Evolutionary conservation across 2,113 vertebrate species (phyloP).

Genomic region (Labeo rohita): DNA sequence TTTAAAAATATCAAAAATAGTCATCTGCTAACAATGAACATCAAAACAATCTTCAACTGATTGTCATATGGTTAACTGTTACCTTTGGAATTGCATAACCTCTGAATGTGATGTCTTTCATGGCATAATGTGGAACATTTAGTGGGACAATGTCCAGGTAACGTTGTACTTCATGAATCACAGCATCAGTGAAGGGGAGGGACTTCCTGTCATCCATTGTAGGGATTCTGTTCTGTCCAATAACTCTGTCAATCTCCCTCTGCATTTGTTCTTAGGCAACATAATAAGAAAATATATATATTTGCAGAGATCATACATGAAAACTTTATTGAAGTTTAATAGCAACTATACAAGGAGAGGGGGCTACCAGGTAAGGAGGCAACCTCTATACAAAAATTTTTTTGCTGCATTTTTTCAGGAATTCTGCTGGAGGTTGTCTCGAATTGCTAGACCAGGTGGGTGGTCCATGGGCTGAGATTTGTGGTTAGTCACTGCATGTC

Average conservation of each 20-base stretch:
- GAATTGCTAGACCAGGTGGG: too few relatives aligned
- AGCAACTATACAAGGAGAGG: too few relatives aligned
- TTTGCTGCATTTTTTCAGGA: too few relatives aligned
- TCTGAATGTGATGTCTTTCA: slow-evolving; percentile 67
- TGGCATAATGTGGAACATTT: slow-evolving; percentile 67
- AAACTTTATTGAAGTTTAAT: too few relatives aligned
- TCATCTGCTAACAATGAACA: background rate
- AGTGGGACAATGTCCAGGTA: slow-evolving; percentile 70
- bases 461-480: too few relatives aligned
- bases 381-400: too few relatives aligned
- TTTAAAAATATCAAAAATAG: background rate
- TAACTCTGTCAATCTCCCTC: slow-evolving; percentile 80
- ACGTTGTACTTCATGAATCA: slow-evolving; percentile 76
- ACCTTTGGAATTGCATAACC: slow-evolving; percentile 76
- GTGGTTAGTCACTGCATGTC: too few relatives aligned
- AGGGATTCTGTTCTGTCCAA: slow-evolving; percentile 74
- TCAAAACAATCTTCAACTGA: background rate
- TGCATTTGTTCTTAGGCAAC: slow-evolving; percentile 76
- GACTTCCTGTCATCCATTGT: slow-evolving; percentile 78
- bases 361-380: too few relatives aligned
- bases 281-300: too few relatives aligned
- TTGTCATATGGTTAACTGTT: background rate
- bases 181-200: slow-evolving; percentile 75
- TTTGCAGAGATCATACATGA: too few relatives aligned
- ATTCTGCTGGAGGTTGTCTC: too few relatives aligned